These are phyloP conservation scores for Paratilapia polleni DNA, from an alignment of 2,113 vertebrate species.

Conservation along the genomic window DNA sequence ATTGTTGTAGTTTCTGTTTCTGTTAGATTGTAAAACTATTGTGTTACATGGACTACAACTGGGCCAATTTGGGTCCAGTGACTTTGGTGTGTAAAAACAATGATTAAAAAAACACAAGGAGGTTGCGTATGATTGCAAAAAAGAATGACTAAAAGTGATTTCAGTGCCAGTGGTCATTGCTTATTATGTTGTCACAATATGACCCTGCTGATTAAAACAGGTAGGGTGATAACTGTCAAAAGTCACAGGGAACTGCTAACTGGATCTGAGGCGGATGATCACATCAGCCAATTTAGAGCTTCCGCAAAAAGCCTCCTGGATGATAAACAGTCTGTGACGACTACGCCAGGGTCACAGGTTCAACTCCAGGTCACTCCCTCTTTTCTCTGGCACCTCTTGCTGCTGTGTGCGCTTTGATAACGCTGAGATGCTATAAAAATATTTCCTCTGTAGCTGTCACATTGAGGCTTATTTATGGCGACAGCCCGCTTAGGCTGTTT, in stretches of 20 bases:
- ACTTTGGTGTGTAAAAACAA: not conserved
- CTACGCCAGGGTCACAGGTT: slow-evolving; percentile 41
- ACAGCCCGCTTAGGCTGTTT: slow-evolving; percentile 45
- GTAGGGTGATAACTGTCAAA: slow-evolving; percentile 11
- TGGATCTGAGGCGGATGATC: slow-evolving; percentile 20
- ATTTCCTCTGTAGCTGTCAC: slow-evolving; percentile 47
- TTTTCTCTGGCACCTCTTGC: not conserved
- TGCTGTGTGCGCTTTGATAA: slow-evolving; percentile 23
- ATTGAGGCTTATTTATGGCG: slow-evolving; percentile 47
- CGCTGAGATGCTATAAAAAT: slow-evolving; percentile 39
- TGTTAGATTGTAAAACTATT: not conserved
- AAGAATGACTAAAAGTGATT: not conserved
- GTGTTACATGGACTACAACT: not conserved
- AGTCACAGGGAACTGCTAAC: slow-evolving; percentile 21
- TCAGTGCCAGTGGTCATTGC: not conserved
- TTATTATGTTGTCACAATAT: not conserved
- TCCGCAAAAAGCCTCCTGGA: slow-evolving; percentile 24
- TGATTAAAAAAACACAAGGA: not conserved
- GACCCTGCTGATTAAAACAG: not conserved
- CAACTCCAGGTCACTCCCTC: slow-evolving; percentile 45
- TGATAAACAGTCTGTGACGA: slow-evolving; percentile 4
- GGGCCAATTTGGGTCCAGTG: not conserved
- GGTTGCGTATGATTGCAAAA: not conserved
- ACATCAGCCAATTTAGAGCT: slow-evolving; percentile 41
- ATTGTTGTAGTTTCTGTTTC: not conserved